phyloP scores from a whole-genome alignment of 2,113 vertebrate species.

The Pedetes capensis region DNA sequence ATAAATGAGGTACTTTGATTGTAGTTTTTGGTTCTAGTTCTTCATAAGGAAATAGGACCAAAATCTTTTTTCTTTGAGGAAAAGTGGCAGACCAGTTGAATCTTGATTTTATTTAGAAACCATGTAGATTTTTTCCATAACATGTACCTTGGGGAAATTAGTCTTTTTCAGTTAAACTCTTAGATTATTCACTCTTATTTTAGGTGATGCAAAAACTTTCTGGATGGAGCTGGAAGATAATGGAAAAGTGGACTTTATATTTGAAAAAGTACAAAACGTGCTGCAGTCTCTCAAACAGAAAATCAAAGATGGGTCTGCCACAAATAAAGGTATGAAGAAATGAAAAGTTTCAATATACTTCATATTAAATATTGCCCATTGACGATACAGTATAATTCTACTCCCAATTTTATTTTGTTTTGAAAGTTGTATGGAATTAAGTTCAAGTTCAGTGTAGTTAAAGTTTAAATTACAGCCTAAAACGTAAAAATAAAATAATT shows the following conservation, averaged over 20 bases:
- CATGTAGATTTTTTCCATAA: background rate
- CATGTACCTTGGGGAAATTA: background rate
- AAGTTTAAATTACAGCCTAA: no score
- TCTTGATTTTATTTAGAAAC: slow-evolving; percentile 13
- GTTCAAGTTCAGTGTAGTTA: no score
- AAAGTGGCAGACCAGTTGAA: slow-evolving; percentile 20
- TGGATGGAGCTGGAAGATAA: slow-evolving; percentile 79
- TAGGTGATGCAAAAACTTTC: slow-evolving; percentile 82
- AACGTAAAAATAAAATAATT: background rate
- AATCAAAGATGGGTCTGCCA: slow-evolving; percentile 86
- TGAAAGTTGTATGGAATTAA: no score
- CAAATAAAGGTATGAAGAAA: slow-evolving; percentile 82
- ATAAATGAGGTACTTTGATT: background rate
- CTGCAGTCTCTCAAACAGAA: slow-evolving; percentile 83
- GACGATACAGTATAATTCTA: background rate
- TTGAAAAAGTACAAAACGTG: slow-evolving; percentile 83
- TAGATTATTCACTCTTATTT: slow-evolving; percentile 54
- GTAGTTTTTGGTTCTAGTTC: slow-evolving; percentile 16
- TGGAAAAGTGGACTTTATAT: slow-evolving; percentile 83
- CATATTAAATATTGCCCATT: background rate
- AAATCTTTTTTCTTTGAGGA: slow-evolving; percentile 32
- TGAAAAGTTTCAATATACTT: background rate
- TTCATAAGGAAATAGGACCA: slow-evolving; percentile 12
- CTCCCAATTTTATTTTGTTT: background rate
- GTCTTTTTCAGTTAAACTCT: background rate